Evolutionary conservation across 2,113 vertebrate species (phyloP).

Genomic region (Zingel zingel): DNA sequence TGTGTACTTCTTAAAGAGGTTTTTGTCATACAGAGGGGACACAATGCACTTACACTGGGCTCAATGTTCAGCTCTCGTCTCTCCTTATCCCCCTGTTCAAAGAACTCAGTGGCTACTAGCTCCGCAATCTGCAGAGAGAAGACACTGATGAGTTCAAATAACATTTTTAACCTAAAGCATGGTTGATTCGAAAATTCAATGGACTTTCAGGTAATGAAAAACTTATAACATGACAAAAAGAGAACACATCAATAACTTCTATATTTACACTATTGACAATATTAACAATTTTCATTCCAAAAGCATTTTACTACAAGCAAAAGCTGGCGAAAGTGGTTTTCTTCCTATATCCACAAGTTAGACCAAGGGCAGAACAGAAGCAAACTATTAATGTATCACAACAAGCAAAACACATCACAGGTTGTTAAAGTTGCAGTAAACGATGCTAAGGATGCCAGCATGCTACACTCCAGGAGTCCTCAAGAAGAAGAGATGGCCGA

Average conservation of each 20-base stretch:
- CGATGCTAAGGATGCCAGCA: no score
- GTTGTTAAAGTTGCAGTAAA: no score
- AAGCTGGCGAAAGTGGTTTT: neutral
- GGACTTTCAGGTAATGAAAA: neutral
- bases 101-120: conserved; percentile 97
- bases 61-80: conserved; percentile 95
- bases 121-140: conserved; percentile 90
- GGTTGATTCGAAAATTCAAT: neutral
- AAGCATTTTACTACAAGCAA: neutral
- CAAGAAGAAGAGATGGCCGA: no score
- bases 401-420: neutral
- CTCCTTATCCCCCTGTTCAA: conserved; percentile 98
- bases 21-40: neutral
- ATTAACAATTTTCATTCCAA: neutral
- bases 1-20: neutral
- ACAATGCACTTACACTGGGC: conserved; percentile 89
- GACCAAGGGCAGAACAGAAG: neutral
- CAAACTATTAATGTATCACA: neutral
- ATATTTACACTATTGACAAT: neutral
- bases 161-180: neutral
- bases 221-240: neutral
- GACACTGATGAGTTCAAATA: neutral
- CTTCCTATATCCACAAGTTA: neutral
- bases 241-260: neutral
- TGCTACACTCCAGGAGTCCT: no score